Evolutionary conservation across 2,888 invertebrate genomes (phyloP), one percentile per base, ranked within the genome.

Genomic region (Sylvicola fuscatus): DNA sequence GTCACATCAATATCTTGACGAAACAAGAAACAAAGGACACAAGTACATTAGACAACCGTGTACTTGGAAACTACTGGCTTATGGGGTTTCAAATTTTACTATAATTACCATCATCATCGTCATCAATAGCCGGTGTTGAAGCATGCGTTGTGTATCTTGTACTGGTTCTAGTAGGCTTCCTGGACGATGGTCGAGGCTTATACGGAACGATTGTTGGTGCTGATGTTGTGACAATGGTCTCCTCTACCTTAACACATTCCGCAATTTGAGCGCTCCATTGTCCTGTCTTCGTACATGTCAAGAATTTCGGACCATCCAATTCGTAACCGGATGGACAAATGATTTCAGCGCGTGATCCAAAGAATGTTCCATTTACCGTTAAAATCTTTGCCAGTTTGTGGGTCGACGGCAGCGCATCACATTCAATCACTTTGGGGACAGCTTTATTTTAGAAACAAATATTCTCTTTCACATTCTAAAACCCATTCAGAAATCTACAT

Each of bases 331-430:
- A 58, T 2, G 70, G 66, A 49, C 89, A 89, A 5, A 65, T 62
- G 50, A 84, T 86, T 47, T 77, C 76, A 1, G 82, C 75, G 29
- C 70, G 63, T 0, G 82, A 69, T 29, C 84, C 83, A 45, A 69
- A 80, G 2, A 62, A 54, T 0, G 72, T 71, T 33, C 70, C 65
- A 47, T 78, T 76, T 43, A 58, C 62, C 2, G 64, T 58, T 7
- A 65, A 44, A 21, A 42, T 39, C 37, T 40, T 38, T 7, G 56
- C 50, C 40, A 66, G 59, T 1, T 75, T 79, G 48, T 80, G 72
- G n/a, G 62, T 47, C 38, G 64, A 62, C 1, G 70, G 66, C 3
- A 80, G 72, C 4, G 68, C 65, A 43, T 74, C 75, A 49, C 84
- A 84, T 43, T 73, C 71, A 28, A 81, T 65, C 44, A 76, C 80